Conservation (phyloP, 2,888 invertebrate genomes). For the Lathronympha strigana region DNA sequence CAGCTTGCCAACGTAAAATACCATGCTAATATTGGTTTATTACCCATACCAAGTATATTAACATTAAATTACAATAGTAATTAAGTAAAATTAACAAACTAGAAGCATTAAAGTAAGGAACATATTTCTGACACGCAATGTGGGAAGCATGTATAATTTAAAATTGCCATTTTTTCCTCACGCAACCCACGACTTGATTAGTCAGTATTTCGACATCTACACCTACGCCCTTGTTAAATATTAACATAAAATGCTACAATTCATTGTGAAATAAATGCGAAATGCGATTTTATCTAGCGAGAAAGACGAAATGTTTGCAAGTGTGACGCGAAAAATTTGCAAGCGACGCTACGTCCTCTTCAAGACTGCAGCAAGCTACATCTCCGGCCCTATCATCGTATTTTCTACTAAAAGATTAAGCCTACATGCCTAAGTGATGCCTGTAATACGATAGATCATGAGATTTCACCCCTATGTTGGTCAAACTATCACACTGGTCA, state of each 20-base stretch:
- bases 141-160: conserved; percentile 82
- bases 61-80: conserved; percentile 51
- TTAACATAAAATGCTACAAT: conserved; percentile 82
- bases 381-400: no score
- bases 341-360: neutral
- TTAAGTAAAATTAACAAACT: conserved; percentile 79
- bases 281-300: conserved; percentile 79
- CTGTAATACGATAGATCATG: no score
- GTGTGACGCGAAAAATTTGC: neutral
- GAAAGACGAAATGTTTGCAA: conserved; percentile 46
- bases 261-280: conserved; percentile 80
- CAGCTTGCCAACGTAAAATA: no score
- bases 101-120: conserved; percentile 71
- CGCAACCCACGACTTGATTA: conserved; percentile 79
- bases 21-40: neutral
- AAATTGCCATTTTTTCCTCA: conserved; percentile 81
- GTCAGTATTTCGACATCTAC: conserved; percentile 82
- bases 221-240: conserved; percentile 73
- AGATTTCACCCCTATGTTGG: no score
- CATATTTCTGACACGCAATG: conserved; percentile 64
- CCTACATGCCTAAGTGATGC: no score
- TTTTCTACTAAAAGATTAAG: no score
- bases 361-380: neutral
- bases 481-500: no score
- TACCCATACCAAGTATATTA: neutral